phyloP scores from a whole-genome alignment of 2,113 vertebrate genomes.

The Strigops habroptila region DNA sequence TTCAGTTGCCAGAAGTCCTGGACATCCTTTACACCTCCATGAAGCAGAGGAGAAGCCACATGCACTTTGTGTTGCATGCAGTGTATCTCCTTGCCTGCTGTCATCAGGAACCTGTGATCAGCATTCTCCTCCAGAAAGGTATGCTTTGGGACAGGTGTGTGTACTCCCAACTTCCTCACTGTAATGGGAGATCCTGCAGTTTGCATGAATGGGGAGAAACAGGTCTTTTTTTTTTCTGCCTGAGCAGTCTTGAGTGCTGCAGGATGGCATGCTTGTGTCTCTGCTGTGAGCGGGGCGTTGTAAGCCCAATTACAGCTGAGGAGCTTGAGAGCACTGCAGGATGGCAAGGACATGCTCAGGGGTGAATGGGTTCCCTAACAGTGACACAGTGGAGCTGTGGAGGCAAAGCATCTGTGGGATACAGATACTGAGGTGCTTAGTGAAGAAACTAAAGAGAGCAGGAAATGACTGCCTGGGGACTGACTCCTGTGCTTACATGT shows the following conservation, averaged over 20 bases:
- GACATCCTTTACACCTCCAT: neutral
- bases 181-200: neutral
- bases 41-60: neutral
- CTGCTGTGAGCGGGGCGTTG: neutral
- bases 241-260: neutral
- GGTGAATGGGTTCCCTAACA: neutral
- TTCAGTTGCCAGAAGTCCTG: neutral
- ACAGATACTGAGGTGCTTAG: neutral
- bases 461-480: neutral
- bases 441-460: neutral
- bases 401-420: neutral
- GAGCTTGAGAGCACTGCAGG: neutral
- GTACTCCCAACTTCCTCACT: no score
- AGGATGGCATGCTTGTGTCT: neutral
- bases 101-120: neutral
- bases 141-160: neutral
- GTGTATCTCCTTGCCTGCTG: neutral
- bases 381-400: neutral
- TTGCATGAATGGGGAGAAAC: neutral
- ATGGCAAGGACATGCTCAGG: neutral
- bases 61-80: neutral
- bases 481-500: no score
- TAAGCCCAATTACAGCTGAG: neutral
- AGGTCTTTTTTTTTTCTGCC: no score
- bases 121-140: neutral